Evolutionary conservation across 2,113 vertebrate genomes (phyloP).

Genomic region (Bos taurus): ARS-UCD2.0 NC_037334.1:10150501-10151000

Average conservation of each 20-base stretch:
- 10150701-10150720: background rate
- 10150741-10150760: background rate
- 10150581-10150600: no score
- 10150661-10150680: no score
- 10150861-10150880: background rate
- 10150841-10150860: no score
- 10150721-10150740: background rate
- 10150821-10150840: background rate
- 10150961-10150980: background rate
- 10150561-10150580: no score
- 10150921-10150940: background rate
- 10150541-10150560: no score
- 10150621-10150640: background rate
- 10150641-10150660: background rate
- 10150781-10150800: background rate
- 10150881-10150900: background rate
- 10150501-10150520: no score
- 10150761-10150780: background rate
- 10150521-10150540: no score
- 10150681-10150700: accelerated
- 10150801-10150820: background rate
- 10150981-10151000: background rate
- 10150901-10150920: background rate
- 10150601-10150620: no score
- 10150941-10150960: background rate